Conservation (phyloP, 1,140 invertebrate genomes). For the Dolichoris vasculosae region DNA sequence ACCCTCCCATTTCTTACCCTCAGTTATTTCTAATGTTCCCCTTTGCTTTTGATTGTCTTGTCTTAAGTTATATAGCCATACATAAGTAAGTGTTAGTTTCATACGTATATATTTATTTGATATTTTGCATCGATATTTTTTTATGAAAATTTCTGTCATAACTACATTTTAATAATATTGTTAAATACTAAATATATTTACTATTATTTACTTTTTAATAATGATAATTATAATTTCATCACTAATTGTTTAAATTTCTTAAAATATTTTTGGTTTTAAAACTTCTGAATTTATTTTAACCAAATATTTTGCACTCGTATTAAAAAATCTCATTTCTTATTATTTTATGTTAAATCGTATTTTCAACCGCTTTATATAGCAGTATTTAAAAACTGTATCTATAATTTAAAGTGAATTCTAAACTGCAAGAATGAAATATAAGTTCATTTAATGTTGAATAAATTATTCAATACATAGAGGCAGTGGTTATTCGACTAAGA, state of each 20-base stretch:
- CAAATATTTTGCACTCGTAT: neutral
- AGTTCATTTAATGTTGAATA: constrained; percentile 18
- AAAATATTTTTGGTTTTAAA: neutral
- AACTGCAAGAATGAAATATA: constrained; percentile 3
- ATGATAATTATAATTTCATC: neutral
- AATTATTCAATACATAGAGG: neutral
- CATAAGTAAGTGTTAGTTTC: constrained; percentile 14
- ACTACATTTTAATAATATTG: too few species aligned
- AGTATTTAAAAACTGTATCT: neutral
- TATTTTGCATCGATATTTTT: neutral
- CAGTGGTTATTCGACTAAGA: neutral
- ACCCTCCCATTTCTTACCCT: constrained; percentile 35
- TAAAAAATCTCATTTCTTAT: neutral
- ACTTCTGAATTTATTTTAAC: neutral
- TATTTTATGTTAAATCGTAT: neutral
- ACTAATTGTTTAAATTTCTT: neutral
- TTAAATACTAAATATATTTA: too few species aligned
- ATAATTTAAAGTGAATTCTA: neutral
- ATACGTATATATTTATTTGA: neutral
- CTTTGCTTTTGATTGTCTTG: constrained; percentile 6
- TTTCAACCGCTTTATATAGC: neutral
- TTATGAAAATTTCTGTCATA: neutral
- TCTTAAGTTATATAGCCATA: neutral
- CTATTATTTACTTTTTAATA: too few species aligned
- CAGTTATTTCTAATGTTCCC: constrained; percentile 27